These are phyloP conservation scores for Holacanthella duospinosa DNA, from an alignment of 2,888 invertebrate species.

Conservation along the genomic window DNA sequence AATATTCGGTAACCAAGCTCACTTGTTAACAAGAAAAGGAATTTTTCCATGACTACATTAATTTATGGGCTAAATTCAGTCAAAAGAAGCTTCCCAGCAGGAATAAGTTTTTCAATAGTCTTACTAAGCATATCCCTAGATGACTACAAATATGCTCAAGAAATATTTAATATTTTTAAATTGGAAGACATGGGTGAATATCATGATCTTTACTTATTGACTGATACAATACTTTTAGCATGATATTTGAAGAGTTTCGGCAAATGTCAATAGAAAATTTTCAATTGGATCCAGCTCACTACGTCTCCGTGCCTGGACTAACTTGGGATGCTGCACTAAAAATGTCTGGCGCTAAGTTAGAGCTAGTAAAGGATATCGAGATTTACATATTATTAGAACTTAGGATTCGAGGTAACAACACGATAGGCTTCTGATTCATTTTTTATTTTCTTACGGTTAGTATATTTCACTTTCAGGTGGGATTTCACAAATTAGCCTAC, in stretches of 20 bases:
- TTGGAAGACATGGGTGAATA: constrained; percentile 8
- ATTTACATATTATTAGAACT: constrained; percentile 16
- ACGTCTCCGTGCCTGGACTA: constrained; percentile 31
- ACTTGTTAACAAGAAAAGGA: constrained; percentile 18
- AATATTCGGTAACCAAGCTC: constrained; percentile 17
- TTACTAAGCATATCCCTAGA: constrained; percentile 2
- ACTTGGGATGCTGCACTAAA: constrained; percentile 17
- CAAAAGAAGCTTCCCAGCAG: constrained; percentile 14
- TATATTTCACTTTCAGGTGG: constrained; percentile 15
- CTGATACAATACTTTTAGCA: constrained; percentile 32
- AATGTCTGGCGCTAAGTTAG: constrained; percentile 10
- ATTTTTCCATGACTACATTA: constrained; percentile 23
- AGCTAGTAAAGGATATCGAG: constrained; percentile 10
- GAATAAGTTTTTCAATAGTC: constrained; percentile 16
- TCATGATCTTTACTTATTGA: constrained; percentile 32
- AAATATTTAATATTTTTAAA: neutral
- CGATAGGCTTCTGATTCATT: constrained; percentile 16
- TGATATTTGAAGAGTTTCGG: constrained; percentile 38
- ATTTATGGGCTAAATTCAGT: constrained; percentile 15
- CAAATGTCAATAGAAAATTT: constrained; percentile 25
- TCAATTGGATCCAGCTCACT: constrained; percentile 32
- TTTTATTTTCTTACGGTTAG: constrained; percentile 12
- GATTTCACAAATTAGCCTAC: constrained; percentile 15
- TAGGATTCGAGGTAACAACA: constrained; percentile 9
- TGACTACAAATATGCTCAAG: neutral